phyloP scores from a whole-genome alignment of 2,888 invertebrate genomes.

The Phortica okadai region DNA sequence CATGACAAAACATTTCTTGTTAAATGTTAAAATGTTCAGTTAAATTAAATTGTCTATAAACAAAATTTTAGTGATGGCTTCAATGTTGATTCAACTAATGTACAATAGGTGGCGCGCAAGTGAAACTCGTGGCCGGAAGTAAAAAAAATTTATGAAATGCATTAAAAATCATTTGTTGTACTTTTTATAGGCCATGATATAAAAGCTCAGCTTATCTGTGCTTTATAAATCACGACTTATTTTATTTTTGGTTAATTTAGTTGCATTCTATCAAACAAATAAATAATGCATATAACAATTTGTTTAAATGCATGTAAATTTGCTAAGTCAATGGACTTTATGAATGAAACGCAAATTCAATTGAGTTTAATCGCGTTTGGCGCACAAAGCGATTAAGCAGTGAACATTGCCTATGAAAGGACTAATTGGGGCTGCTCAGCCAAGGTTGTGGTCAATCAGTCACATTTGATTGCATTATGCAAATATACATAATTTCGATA shows the following conservation, averaged over 20 bases:
- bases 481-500: constrained; percentile 3
- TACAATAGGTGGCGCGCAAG: background rate
- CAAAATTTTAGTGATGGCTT: background rate
- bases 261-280: background rate
- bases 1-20: too few species aligned
- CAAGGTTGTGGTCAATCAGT: constrained; percentile 21
- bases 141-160: background rate
- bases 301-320: constrained; percentile 2
- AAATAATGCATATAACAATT: background rate
- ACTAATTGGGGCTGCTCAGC: background rate
- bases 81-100: background rate
- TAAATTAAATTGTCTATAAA: too few species aligned
- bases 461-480: constrained; percentile 10
- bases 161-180: background rate
- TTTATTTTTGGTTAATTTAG: background rate
- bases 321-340: background rate
- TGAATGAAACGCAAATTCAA: constrained; percentile 1
- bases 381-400: background rate
- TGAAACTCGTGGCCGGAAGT: too few species aligned
- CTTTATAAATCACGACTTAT: background rate
- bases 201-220: background rate
- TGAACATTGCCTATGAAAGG: background rate
- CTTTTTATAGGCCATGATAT: background rate
- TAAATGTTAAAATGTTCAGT: too few species aligned
- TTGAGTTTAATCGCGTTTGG: background rate